Evolutionary conservation across 2,797 vertebrate genomes (phyloP).

Genomic region (Atherinosoma microstoma): DNA sequence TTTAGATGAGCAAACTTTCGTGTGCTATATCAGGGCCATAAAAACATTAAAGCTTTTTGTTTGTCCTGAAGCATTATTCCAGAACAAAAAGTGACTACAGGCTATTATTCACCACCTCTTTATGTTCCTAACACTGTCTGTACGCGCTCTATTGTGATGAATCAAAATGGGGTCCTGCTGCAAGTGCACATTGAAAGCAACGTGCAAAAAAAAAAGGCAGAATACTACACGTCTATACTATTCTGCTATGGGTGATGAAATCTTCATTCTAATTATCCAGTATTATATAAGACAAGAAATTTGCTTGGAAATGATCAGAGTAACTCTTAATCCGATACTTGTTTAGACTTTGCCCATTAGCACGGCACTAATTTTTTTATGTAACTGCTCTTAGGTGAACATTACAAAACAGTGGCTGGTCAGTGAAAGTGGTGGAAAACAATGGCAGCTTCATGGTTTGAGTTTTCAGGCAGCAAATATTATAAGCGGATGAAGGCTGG

Average conservation of each 20-base stretch:
- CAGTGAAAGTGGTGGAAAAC: slow-evolving; percentile 36
- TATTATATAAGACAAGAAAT: not conserved
- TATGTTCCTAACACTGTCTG: slow-evolving; percentile 69
- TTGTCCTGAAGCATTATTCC: slow-evolving; percentile 66
- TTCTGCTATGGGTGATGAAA: slow-evolving; percentile 12
- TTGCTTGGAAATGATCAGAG: not conserved
- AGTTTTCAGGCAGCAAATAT: slow-evolving; percentile 7
- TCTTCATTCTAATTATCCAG: not conserved
- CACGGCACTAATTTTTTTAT: not conserved
- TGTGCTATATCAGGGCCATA: not conserved
- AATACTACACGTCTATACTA: slow-evolving; percentile 19
- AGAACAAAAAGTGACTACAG: slow-evolving; percentile 69
- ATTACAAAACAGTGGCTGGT: slow-evolving; percentile 15
- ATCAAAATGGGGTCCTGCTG: slow-evolving; percentile 62
- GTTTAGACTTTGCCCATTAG: not conserved
- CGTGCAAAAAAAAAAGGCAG: slow-evolving; percentile 24
- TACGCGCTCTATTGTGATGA: slow-evolving; percentile 71
- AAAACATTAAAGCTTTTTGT: slow-evolving; percentile 46
- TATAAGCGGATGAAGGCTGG: not conserved
- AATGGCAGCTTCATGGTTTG: slow-evolving; percentile 22
- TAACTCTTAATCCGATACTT: not conserved
- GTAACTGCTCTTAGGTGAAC: not conserved
- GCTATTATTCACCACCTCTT: slow-evolving; percentile 72
- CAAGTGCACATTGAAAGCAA: slow-evolving; percentile 65
- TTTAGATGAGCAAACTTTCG: not conserved